These are phyloP conservation scores for Panthera tigris DNA, from an alignment of 2,113 vertebrate genomes.

Conservation along the genomic window DNA sequence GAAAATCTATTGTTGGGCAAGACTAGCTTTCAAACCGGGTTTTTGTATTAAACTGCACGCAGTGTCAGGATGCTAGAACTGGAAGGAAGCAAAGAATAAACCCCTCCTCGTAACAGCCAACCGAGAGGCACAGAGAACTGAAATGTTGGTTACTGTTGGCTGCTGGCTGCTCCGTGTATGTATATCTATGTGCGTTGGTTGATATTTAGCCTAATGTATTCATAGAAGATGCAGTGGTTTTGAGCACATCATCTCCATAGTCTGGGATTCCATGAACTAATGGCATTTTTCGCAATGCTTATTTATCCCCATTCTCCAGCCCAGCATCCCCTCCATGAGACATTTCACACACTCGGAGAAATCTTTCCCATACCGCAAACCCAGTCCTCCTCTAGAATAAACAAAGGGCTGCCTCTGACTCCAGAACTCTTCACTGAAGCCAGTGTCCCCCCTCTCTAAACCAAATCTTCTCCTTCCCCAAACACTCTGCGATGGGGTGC, in stretches of 20 bases:
- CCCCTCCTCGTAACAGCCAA: neutral
- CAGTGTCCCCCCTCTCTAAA: neutral
- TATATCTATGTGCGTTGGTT: neutral
- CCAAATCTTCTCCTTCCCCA: neutral
- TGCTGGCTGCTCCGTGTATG: neutral
- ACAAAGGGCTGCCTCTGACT: neutral
- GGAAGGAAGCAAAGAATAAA: neutral
- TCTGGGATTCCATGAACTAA: neutral
- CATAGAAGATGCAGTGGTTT: neutral
- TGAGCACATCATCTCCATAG: neutral
- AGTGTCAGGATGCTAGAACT: neutral
- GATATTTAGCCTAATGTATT: neutral
- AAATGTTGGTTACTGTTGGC: neutral
- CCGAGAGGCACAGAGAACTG: neutral
- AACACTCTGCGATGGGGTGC: too few relatives aligned
- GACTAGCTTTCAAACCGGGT: neutral
- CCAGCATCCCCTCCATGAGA: neutral
- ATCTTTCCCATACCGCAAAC: neutral
- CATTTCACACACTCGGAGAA: neutral
- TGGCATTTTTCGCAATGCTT: neutral
- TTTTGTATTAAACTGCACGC: neutral
- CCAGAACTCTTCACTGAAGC: neutral
- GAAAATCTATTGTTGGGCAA: slow-evolving; percentile 41
- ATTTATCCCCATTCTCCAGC: neutral
- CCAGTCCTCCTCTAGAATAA: neutral